Percentiles rank a stretch among this genome's conserved stretches.
Conservation (phyloP, 2,797 vertebrate species). For the Microchirus variegatus region DNA sequence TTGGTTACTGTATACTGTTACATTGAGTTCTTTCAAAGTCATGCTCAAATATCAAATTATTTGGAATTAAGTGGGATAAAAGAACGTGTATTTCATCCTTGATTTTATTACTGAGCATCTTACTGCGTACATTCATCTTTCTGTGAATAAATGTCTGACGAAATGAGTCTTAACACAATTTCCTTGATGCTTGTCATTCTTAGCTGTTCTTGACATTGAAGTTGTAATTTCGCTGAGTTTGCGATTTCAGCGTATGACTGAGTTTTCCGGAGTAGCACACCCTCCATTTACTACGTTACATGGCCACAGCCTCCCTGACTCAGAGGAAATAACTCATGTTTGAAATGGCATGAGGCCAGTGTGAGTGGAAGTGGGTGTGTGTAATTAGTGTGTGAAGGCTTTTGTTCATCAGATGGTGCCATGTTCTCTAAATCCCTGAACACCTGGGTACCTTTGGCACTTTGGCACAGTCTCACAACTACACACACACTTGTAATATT, state of each 20-base stretch:
- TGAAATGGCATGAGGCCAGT: slow-evolving; percentile 30
- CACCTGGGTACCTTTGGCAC: slow-evolving; percentile 57
- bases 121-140: too few relatives aligned
- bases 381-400: slow-evolving; percentile 44
- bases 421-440: slow-evolving; percentile 53
- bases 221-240: slow-evolving; percentile 6
- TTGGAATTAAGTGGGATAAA: too few relatives aligned
- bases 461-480: slow-evolving; percentile 10
- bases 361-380: slow-evolving; percentile 30
- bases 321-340: slow-evolving; percentile 60
- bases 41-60: too few relatives aligned
- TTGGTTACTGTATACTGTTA: too few relatives aligned
- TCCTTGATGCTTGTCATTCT: neutral
- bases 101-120: too few relatives aligned
- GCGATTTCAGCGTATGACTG: slow-evolving; percentile 12
- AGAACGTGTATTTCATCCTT: too few relatives aligned
- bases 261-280: slow-evolving; percentile 34
- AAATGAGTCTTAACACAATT: too few relatives aligned
- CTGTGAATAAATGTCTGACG: too few relatives aligned
- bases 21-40: too few relatives aligned
- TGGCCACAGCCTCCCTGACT: slow-evolving; percentile 52
- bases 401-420: slow-evolving; percentile 48
- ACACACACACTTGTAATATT: slow-evolving; percentile 8
- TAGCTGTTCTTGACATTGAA: neutral
- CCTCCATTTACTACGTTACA: slow-evolving; percentile 42